phyloP scores from a whole-genome alignment of 2,797 vertebrate genomes.

The Alectoris magna region DNA sequence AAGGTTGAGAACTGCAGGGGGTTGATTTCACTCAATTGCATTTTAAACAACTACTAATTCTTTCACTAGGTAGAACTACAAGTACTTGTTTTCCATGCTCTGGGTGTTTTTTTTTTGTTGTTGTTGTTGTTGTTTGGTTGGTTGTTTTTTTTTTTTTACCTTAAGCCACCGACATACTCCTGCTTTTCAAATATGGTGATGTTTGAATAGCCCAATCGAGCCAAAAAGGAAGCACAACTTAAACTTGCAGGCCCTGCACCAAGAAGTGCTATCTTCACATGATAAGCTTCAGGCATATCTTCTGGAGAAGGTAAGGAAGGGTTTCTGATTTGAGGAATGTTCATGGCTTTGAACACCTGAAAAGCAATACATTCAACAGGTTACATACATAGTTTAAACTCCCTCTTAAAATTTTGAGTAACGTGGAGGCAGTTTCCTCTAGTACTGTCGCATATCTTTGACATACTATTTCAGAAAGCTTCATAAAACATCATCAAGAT shows the following conservation, averaged over 20 bases:
- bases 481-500: background rate
- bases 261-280: conserved; percentile 89
- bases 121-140: background rate
- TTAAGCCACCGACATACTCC: conserved; percentile 90
- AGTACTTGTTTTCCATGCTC: background rate
- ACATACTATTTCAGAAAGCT: background rate
- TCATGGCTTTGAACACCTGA: conserved; percentile 94
- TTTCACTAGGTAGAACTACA: background rate
- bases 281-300: conserved; percentile 87
- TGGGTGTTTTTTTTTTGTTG: background rate
- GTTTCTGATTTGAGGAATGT: conserved; percentile 89
- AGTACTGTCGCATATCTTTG: background rate
- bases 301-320: conserved; percentile 83
- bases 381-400: conserved; percentile 11
- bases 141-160: conserved; percentile 77
- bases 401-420: background rate
- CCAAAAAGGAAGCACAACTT: conserved; percentile 93
- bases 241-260: conserved; percentile 93
- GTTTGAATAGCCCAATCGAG: conserved; percentile 90
- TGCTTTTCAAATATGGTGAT: conserved; percentile 94
- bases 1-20: background rate
- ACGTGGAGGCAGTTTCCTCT: background rate
- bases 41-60: too few relatives aligned
- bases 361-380: conserved; percentile 40
- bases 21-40: background rate